Conservation (phyloP, 2,888 invertebrate species). For the Andrena minutula region DNA sequence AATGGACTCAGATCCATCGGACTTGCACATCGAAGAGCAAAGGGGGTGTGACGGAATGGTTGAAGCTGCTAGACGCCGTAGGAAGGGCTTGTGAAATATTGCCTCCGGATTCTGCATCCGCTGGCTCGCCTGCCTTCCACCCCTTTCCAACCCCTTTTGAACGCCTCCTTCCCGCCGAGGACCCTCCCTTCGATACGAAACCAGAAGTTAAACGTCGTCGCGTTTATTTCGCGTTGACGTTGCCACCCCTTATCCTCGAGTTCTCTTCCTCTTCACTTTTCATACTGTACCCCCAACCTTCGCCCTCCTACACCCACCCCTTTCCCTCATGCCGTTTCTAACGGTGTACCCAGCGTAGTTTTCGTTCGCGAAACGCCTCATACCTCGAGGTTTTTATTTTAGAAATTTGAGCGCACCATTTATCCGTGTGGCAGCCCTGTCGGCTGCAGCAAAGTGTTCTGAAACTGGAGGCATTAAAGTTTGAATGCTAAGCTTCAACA, state of each 20-base stretch:
- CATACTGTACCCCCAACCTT: conserved; percentile 2
- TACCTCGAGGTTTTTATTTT: not conserved
- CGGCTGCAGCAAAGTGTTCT: not conserved
- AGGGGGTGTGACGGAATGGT: conserved; percentile 47
- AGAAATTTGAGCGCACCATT: conserved; percentile 4
- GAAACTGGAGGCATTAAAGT: not conserved
- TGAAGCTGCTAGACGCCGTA: conserved; percentile 54
- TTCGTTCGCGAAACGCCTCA: not conserved
- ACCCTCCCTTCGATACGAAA: conserved; percentile 58
- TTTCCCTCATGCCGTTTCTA: not conserved
- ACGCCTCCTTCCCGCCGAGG: conserved; percentile 46
- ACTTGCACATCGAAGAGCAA: conserved; percentile 55
- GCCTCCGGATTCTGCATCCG: conserved; percentile 71
- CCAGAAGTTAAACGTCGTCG: conserved; percentile 72
- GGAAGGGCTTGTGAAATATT: conserved; percentile 72
- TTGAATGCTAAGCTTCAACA: too few species aligned
- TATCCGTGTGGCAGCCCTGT: not conserved
- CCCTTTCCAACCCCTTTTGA: conserved; percentile 47
- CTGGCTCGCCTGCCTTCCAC: conserved; percentile 58
- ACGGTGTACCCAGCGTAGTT: conserved; percentile 6
- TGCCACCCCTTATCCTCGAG: conserved; percentile 34
- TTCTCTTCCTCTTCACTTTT: conserved; percentile 12
- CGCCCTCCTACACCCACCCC: not conserved
- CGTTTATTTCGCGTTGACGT: conserved; percentile 73
- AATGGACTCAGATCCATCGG: conserved; percentile 67